These are phyloP conservation scores for Drosophila simulans DNA, from an alignment of 1,140 invertebrate genomes.

Conservation along the genomic window DNA sequence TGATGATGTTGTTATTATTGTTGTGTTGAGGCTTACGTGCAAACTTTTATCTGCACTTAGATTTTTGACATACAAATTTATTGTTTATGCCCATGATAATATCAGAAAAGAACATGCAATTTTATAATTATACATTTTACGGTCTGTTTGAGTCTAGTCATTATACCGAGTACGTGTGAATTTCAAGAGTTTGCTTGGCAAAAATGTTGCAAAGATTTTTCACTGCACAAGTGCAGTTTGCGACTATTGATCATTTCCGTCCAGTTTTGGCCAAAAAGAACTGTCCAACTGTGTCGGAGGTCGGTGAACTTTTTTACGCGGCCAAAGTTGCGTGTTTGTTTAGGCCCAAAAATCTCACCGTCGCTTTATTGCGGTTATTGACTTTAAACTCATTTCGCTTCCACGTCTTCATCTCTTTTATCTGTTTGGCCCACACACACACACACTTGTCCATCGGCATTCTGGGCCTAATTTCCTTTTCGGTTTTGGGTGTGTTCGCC, in stretches of 20 bases:
- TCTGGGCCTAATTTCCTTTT: constrained; percentile 38
- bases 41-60: constrained; percentile 60
- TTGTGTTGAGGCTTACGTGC: constrained; percentile 43
- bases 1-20: constrained; percentile 19
- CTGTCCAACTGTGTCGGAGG: constrained; percentile 59
- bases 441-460: constrained; percentile 55
- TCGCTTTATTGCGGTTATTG: constrained; percentile 64
- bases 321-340: constrained; percentile 68
- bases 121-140: constrained; percentile 77
- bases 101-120: constrained; percentile 66
- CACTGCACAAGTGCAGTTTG: constrained; percentile 14
- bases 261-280: constrained; percentile 29
- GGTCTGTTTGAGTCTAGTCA: constrained; percentile 63
- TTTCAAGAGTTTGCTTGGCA: constrained; percentile 16
- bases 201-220: constrained; percentile 4
- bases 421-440: constrained; percentile 30
- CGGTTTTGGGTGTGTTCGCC: constrained; percentile 21
- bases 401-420: constrained; percentile 15
- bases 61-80: constrained; percentile 56
- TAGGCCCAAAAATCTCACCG: constrained; percentile 65
- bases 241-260: constrained; percentile 40
- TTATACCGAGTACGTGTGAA: constrained; percentile 13
- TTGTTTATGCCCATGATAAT: constrained; percentile 58
- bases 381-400: constrained; percentile 44
- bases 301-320: constrained; percentile 57